Conservation (phyloP, 2,797 vertebrate species). For the Distichodus sexfasciatus region DNA sequence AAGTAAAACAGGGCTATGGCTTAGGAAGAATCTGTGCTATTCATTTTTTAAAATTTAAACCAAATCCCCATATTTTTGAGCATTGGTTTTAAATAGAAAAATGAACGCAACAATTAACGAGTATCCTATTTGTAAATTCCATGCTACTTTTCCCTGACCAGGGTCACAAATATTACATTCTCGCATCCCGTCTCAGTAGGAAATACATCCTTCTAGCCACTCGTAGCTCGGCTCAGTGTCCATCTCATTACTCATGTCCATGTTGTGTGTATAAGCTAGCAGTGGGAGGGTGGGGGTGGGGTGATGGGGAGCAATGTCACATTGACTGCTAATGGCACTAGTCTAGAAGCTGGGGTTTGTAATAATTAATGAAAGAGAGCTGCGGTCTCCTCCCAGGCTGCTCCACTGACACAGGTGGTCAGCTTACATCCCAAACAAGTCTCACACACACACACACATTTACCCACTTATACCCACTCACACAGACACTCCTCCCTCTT, state of each 20-base stretch:
- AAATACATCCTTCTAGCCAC: slow-evolving; percentile 20
- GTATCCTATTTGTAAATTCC: not conserved
- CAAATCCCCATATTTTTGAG: too few species aligned
- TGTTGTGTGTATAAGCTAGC: slow-evolving; percentile 20
- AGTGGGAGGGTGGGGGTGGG: too few species aligned
- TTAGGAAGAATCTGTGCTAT: not conserved
- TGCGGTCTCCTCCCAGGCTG: slow-evolving; percentile 34
- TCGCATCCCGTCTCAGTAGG: slow-evolving; percentile 19
- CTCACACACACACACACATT: slow-evolving; percentile 34
- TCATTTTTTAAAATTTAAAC: too few species aligned
- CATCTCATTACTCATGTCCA: slow-evolving; percentile 34
- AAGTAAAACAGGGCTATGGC: not conserved
- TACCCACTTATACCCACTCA: slow-evolving; percentile 31
- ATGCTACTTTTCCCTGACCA: not conserved
- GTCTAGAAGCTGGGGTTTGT: slow-evolving; percentile 32
- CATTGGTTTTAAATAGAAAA: too few species aligned
- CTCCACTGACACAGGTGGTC: slow-evolving; percentile 48
- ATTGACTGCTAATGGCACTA: slow-evolving; percentile 32
- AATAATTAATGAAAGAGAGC: slow-evolving; percentile 41
- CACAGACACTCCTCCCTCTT: slow-evolving; percentile 30
- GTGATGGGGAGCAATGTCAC: slow-evolving; percentile 11
- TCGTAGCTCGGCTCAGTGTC: not conserved
- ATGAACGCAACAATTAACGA: too few species aligned
- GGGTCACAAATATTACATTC: slow-evolving; percentile 9
- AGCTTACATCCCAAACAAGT: slow-evolving; percentile 40